These are phyloP conservation scores for Python bivittatus DNA, from an alignment of 2,113 vertebrate genomes.

Conservation along the genomic window DNA sequence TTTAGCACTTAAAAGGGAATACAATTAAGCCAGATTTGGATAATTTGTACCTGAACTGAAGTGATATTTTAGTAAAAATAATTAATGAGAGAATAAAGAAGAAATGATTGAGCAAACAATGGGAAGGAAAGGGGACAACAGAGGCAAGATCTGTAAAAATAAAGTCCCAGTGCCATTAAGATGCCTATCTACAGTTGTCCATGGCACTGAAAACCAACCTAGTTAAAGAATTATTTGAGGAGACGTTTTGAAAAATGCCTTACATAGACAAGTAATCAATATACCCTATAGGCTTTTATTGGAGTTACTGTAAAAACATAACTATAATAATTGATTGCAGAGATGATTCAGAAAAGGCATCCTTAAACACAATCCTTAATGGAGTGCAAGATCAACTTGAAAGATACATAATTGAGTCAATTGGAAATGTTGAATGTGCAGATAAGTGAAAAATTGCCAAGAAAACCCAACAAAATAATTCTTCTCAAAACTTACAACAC, in stretches of 20 bases:
- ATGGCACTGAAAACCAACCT: slow-evolving; percentile 7
- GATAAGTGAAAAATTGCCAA: no score
- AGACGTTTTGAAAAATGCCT: slow-evolving; percentile 44
- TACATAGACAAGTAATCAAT: slow-evolving; percentile 54
- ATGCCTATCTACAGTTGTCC: background rate
- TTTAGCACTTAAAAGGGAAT: background rate
- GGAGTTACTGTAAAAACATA: slow-evolving; percentile 43
- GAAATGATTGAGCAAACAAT: background rate
- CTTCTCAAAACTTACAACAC: no score
- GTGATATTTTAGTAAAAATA: background rate
- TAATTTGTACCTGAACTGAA: background rate
- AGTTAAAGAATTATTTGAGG: slow-evolving; percentile 23
- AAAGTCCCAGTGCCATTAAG: slow-evolving; percentile 1
- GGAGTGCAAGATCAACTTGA: background rate
- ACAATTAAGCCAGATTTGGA: background rate
- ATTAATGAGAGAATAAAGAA: background rate
- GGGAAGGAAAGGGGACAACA: background rate
- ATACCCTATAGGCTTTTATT: slow-evolving; percentile 53
- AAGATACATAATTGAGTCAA: background rate
- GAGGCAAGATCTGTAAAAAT: fast-evolving
- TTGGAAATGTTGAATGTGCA: no score
- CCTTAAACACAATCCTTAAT: background rate
- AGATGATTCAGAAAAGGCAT: background rate
- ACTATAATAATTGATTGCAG: slow-evolving; percentile 28
- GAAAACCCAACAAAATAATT: no score